Conservation (phyloP, 2,113 vertebrate species). For the Silurus meridionalis region DNA sequence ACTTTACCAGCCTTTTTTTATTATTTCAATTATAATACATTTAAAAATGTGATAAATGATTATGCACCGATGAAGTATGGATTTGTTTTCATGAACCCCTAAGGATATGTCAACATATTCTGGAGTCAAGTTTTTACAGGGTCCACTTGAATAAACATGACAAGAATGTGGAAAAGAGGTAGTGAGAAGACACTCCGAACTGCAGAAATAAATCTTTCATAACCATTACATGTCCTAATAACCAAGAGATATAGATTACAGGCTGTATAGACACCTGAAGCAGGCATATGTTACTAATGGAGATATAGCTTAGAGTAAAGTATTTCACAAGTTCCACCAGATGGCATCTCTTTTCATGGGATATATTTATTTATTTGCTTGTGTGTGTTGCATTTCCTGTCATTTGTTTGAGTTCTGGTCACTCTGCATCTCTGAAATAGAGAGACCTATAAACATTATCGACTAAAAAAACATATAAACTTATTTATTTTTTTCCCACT, state of each 20-base stretch:
- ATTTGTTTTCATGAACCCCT: neutral
- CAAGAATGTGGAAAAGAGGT: neutral
- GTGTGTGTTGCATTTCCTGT: neutral
- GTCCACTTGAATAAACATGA: neutral
- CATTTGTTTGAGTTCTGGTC: neutral
- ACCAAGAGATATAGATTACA: neutral
- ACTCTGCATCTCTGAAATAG: neutral
- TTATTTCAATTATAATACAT: neutral
- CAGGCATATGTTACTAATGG: neutral
- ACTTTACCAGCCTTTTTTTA: neutral
- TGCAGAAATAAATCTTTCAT: neutral
- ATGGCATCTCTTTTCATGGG: neutral
- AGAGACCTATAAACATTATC: neutral
- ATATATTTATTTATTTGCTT: neutral
- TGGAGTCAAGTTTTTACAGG: neutral
- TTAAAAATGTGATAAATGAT: neutral
- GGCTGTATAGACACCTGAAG: neutral
- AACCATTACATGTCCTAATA: neutral
- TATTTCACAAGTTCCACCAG: neutral
- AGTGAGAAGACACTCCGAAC: neutral
- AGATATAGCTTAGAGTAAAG: neutral
- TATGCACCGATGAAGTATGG: neutral
- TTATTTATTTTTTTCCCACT: neutral
- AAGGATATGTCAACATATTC: neutral
- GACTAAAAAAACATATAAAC: neutral